phyloP scores from a whole-genome alignment of 2,888 invertebrate species.

The Cartodere bifasciata region DNA sequence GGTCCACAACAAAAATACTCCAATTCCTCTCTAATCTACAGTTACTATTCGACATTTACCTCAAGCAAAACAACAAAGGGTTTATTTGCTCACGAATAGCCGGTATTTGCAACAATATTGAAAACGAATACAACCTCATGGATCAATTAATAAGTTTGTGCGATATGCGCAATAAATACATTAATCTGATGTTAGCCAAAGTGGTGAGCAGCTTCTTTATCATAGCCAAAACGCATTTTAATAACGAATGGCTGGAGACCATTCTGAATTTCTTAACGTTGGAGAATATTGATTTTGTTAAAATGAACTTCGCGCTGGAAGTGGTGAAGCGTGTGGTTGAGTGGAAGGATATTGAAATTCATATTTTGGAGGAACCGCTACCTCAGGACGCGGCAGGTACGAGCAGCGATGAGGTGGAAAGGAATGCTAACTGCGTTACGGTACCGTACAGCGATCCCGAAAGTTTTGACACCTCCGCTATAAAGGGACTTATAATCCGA shows the following conservation, averaged over 20 bases:
- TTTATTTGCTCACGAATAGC: conserved; percentile 70
- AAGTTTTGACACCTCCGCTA: conserved; percentile 71
- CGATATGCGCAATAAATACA: conserved; percentile 65
- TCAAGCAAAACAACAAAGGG: conserved; percentile 72
- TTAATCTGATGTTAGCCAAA: conserved; percentile 67
- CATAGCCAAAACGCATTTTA: conserved; percentile 69
- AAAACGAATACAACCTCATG: conserved; percentile 72
- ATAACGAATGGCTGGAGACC: conserved; percentile 68
- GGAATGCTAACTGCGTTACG: conserved; percentile 39
- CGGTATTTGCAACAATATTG: conserved; percentile 66
- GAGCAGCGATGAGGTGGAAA: conserved; percentile 19
- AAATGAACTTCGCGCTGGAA: conserved; percentile 73
- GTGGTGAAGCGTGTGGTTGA: conserved; percentile 78
- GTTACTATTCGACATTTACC: conserved; percentile 68
- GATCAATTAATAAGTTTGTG: conserved; percentile 72
- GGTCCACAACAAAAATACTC: conserved; percentile 54
- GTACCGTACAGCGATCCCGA: conserved; percentile 63
- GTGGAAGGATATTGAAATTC: conserved; percentile 73
- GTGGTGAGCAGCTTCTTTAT: conserved; percentile 74
- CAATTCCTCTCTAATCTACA: conserved; percentile 76
- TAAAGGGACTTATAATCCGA: conserved; percentile 77
- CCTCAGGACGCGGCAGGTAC: conserved; percentile 26
- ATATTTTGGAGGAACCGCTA: conserved; percentile 60
- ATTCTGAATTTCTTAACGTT: conserved; percentile 59
- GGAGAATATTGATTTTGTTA: conserved; percentile 51